Evolutionary conservation across 1,140 invertebrate genomes (phyloP), one percentile per base, ranked within the genome.

Genomic region (Aphaenogaster rudis): DNA sequence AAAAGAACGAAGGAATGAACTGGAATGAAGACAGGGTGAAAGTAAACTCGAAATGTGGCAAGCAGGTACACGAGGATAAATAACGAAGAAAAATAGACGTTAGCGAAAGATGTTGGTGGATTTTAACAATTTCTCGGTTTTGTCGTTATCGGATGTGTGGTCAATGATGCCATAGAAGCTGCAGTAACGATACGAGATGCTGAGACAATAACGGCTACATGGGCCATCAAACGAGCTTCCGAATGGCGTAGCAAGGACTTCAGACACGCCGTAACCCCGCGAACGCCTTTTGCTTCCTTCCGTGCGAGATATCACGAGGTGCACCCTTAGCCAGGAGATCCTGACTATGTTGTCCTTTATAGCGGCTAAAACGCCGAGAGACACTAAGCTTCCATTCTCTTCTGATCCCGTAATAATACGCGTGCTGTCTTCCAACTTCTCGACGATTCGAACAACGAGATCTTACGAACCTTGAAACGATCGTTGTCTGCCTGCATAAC

Each of bases 171-270:
- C 87, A 86, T 90, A 90, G 78, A 88, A 88, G 74, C 42, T 67
- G 42, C 64, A 77, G 39, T 88, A 91, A 91, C 88, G 90, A 52
- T 42, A 79, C 77, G 72, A 85, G 77, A 90, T 91, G 90, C 77
- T 78, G 91, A 93, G 92, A 94, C 94, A 95, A 95, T 95, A 95
- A 95, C 90, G 92, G 85, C 91, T 93, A 92, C 88, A 94, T 86
- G 92, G 90, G 78, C 93, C 93, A 95, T 95, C 95, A 94, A 95
- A 94, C 92, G 93, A 94, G 93, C 92, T 94, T 93, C 93, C 93
- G 92, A 95, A 95, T 94, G 91, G 93, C 86, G 87, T 85, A 91
- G 89, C 80, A 85, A 91, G 91, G 91, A 95, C 91, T 91, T 78
- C 90, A 88, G 86, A 81, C 82, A 87, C 88, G 88, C 66, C 91